These are phyloP conservation scores for Zaprionus kolodkinae DNA, from an alignment of 1,140 invertebrate genomes.

Conservation along the genomic window DNA sequence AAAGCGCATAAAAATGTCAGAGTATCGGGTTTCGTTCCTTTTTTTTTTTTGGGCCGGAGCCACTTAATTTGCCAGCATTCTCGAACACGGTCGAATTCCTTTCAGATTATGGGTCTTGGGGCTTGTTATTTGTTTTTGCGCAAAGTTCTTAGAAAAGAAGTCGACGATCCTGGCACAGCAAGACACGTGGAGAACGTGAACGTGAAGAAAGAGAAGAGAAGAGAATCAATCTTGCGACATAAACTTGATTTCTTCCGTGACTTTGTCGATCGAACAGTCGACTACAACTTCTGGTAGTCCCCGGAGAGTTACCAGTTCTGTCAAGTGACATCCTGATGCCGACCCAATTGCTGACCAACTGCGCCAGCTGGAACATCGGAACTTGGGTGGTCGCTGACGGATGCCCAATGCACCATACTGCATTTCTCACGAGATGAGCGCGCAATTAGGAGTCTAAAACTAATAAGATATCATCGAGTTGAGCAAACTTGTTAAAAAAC, in stretches of 20 bases:
- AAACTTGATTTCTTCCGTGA: constrained; percentile 6
- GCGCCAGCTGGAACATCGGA: not conserved
- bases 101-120: constrained; percentile 37
- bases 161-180: constrained; percentile 21
- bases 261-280: constrained; percentile 2
- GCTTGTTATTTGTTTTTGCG: constrained; percentile 35
- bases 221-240: not conserved
- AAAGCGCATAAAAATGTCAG: constrained; percentile 19
- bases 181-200: constrained; percentile 19
- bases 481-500: constrained; percentile 42
- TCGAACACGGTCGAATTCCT: constrained; percentile 31
- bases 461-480: constrained; percentile 44
- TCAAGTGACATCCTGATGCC: constrained; percentile 16
- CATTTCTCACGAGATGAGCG: constrained; percentile 29
- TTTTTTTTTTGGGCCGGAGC: constrained; percentile 15
- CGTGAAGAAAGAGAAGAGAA: no score
- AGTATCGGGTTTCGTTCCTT: constrained; percentile 19
- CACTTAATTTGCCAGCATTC: constrained; percentile 33
- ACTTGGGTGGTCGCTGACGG: constrained; percentile 35
- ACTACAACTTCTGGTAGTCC: not conserved
- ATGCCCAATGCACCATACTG: constrained; percentile 15
- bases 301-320: constrained; percentile 11
- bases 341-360: constrained; percentile 1
- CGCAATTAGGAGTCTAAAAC: constrained; percentile 43
- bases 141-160: constrained; percentile 27